These are phyloP conservation scores for Lucifuga dentata DNA, from an alignment of 2,113 vertebrate species.

Conservation along the genomic window DNA sequence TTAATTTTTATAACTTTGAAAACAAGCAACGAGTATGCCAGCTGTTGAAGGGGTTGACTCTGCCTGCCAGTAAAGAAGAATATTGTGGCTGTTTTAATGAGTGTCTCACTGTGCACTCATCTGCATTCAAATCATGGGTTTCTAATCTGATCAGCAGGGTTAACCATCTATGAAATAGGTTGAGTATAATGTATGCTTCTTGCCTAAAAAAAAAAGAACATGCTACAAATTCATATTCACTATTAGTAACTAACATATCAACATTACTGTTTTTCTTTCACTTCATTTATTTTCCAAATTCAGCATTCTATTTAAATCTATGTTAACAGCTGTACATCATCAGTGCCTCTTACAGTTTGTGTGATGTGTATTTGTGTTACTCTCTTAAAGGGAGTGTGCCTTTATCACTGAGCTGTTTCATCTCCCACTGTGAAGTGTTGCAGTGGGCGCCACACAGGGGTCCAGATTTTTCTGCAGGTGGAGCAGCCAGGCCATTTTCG, in stretches of 20 bases:
- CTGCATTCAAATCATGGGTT: too few relatives aligned
- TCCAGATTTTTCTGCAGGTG: constrained; percentile 7
- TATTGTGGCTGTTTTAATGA: too few relatives aligned
- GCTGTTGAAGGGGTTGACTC: background rate
- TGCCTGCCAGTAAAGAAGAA: too few relatives aligned
- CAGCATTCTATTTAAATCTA: constrained; percentile 8
- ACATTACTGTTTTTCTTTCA: too few relatives aligned
- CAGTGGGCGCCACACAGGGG: constrained; percentile 16
- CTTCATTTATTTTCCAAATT: background rate
- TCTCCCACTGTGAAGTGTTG: constrained; percentile 39
- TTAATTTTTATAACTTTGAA: constrained; percentile 20
- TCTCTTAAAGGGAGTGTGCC: constrained; percentile 27
- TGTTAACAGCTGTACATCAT: constrained; percentile 12
- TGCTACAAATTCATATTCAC: too few relatives aligned
- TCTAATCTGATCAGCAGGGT: too few relatives aligned
- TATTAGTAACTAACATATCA: too few relatives aligned
- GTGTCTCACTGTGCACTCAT: too few relatives aligned
- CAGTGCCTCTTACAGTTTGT: constrained; percentile 32
- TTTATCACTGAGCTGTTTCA: constrained; percentile 23
- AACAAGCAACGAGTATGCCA: constrained; percentile 5
- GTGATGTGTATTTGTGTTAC: constrained; percentile 49
- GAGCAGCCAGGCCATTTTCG: constrained; percentile 12
- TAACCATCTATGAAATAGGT: too few relatives aligned
- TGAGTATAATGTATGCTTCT: too few relatives aligned
- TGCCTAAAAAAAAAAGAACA: too few relatives aligned